Percentiles rank a stretch among this genome's conserved stretches.
Evolutionary conservation across 2,888 invertebrate species (phyloP).

Genomic region (Automeris io): DNA sequence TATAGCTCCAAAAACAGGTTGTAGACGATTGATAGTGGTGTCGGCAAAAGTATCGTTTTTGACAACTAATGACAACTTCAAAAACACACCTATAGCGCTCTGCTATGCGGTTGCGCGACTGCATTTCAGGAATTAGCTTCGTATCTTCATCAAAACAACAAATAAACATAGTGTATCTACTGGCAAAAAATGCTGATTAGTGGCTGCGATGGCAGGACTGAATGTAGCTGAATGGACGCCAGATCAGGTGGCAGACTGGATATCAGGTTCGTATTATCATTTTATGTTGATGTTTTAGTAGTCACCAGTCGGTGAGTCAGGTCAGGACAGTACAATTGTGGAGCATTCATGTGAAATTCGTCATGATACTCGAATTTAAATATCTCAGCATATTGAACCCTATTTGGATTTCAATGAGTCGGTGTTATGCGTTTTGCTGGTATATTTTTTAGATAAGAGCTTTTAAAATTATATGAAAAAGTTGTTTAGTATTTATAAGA

Average conservation of each 20-base stretch:
- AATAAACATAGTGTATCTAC: conserved; percentile 13
- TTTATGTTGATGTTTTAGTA: conserved; percentile 11
- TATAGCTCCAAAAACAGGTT: too few species aligned
- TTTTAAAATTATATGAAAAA: too few species aligned
- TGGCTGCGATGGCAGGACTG: conserved; percentile 46
- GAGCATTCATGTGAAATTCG: conserved; percentile 3
- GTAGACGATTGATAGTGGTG: too few species aligned
- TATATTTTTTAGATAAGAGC: background rate
- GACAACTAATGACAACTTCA: too few species aligned
- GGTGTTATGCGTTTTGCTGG: too few species aligned
- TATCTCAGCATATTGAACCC: background rate
- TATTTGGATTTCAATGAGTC: too few species aligned
- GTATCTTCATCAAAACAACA: conserved; percentile 20
- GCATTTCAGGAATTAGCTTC: background rate
- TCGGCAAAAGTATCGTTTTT: too few species aligned
- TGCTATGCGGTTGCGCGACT: conserved; percentile 1
- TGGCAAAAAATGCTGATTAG: conserved; percentile 36
- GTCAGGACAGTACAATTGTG: conserved; percentile 3
- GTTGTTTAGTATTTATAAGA: too few species aligned
- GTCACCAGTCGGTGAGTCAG: conserved; percentile 32
- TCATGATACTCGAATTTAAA: background rate
- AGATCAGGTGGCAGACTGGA: conserved; percentile 93
- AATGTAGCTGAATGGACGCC: conserved; percentile 92
- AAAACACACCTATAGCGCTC: background rate
- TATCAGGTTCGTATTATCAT: conserved; percentile 80